Base-by-base conservation (phyloP, 2,113 vertebrate species). In the Centropus bengalensis region DNA sequence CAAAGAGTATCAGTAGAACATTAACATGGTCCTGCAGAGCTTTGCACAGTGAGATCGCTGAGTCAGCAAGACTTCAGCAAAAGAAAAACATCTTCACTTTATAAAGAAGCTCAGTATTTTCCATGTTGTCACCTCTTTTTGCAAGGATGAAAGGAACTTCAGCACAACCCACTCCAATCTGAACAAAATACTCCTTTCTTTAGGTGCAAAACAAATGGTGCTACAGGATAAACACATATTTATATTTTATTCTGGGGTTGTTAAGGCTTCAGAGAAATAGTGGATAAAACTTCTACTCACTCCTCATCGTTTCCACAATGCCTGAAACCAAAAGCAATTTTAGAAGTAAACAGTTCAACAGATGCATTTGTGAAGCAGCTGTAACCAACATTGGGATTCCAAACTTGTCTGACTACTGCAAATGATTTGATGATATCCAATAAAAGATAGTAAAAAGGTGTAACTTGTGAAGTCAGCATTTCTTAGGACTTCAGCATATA, bases 21-120 rank as follows among this genome's bases (percentile, higher is more conserved):
- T 92, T 91, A 81, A 67, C 89, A 40, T 59, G 38, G 27, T 24
- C 68, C 60, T 59, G 83, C 30, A 87, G 75, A 71, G 70, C 75
- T 74, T 52, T 45, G 60, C 76, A 69, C 45, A 18, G 33, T 2
- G 14, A 4, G 26, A 13, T 18, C 64, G 45, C 59, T 40, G 30
- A 60, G 9, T 45, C 24, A 45, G 63, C 40, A 49, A 66, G 51
- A 62, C 32, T 68, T 76, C 54, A 64, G 44, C 3, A 2, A 55
- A 42, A 64, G 10, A 12, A 23, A 69, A 79, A 90, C 69, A 4
- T 47, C 5, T 55, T 83, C 16, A 16, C 24, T 49, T 84, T 32
- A 23, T 21, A 36, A 80, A 69, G 23, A n/a, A 49, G 4, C 9
- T 78, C 17, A 9, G 20, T 16, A 33, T 5, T 45, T 73, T 47